Percentiles rank a stretch among this genome's conserved stretches.
phyloP scores from a whole-genome alignment of 2,797 vertebrate species.

The Oreortyx pictus region DNA sequence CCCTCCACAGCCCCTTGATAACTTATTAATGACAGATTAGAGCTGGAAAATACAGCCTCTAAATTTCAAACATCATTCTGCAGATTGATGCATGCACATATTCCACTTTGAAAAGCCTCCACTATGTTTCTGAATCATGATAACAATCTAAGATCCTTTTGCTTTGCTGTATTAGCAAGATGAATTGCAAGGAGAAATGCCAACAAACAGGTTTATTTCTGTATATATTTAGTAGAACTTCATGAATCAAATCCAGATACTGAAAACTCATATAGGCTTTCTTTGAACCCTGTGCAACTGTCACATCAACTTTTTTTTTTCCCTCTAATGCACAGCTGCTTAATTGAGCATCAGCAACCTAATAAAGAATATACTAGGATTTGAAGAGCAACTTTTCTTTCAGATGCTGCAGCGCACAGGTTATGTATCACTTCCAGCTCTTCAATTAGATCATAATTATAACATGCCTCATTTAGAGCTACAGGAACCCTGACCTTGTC shows the following conservation, averaged over 20 bases:
- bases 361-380: slow-evolving; percentile 72
- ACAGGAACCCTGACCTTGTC: slow-evolving; percentile 78
- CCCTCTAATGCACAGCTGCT: slow-evolving; percentile 39
- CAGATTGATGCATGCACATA: not conserved
- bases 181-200: not conserved
- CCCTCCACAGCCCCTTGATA: not conserved
- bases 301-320: slow-evolving; percentile 6
- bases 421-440: slow-evolving; percentile 81
- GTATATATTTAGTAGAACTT: not conserved
- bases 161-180: not conserved
- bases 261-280: not conserved
- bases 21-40: slow-evolving; percentile 3
- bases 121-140: not conserved
- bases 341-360: slow-evolving; percentile 77
- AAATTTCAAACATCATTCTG: slow-evolving; percentile 7
- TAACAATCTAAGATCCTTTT: not conserved
- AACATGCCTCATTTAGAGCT: slow-evolving; percentile 82
- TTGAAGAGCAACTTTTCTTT: slow-evolving; percentile 63
- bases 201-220: not conserved
- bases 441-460: slow-evolving; percentile 88
- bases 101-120: not conserved
- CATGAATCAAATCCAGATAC: not conserved
- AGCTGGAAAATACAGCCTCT: not conserved
- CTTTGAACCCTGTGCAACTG: slow-evolving; percentile 34
- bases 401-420: slow-evolving; percentile 57